Evolutionary conservation across 2,113 vertebrate genomes (phyloP), one percentile per base, ranked within the genome.

Genomic region (Sturnira hondurensis): DNA sequence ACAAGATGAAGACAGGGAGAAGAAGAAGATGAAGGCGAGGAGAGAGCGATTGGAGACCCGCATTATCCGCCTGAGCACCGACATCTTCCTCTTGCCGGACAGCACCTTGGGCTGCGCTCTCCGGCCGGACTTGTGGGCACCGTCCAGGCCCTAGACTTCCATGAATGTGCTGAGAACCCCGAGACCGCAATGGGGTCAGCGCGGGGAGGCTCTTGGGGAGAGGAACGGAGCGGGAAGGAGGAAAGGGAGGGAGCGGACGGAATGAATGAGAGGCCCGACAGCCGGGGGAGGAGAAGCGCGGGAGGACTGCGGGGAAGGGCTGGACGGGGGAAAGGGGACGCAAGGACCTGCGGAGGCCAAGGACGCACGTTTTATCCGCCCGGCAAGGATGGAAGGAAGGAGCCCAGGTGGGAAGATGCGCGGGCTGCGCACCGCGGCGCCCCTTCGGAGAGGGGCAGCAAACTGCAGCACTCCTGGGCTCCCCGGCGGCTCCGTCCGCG

Each of bases 1-100:
- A 96, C 99, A 99, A 38, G 99, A 99, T 50, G 99, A 99, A 67
- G 99, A 99, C 94, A 99, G 98, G 97, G 99, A 99, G 98, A 99
- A 99, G 97, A 99, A 98, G 98, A 99, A 99, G 97, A 99, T 98
- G 98, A 99, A 99, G 98, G 99, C 99, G 97, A 99, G 97, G 86
- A 99, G 99, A 80, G 99, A 99, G 96, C 99, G 99, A 98, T 99
- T 99, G 97, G 99, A 99, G 95, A 99, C 97, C 97, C 99, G 99
- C 98, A 99, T 98, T 98, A 98, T 98, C 98, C 99, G 98, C 98
- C 98, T 98, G 97, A 99, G 98, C 97, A 98, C 98, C 97, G 99
- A 98, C 99, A 99, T 99, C 98, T 99, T 98, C 95, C 84, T 96
- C 80, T 71, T 52, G 65, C 76, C 84, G 7, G 80, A 84, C 68